Base-by-base conservation (phyloP, 1,140 invertebrate species). In the Heliconius hewitsoni region DNA sequence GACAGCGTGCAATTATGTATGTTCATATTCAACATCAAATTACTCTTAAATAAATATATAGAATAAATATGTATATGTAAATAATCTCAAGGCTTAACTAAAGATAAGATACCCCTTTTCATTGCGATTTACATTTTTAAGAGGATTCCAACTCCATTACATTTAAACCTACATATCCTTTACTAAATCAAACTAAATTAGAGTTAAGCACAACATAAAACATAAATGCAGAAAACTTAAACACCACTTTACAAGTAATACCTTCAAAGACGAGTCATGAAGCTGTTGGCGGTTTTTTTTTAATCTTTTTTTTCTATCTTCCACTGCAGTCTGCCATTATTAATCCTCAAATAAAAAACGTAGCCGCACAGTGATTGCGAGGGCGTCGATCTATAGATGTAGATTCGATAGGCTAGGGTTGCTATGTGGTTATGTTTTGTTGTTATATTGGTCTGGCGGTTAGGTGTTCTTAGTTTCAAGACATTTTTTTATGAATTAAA, bases 341-440 rank as follows among this genome's bases (percentile, higher is more conserved):
- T 70, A 76, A 76, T 76, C 74, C 23, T 19, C 60, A 46, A 42
- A 76, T 76, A 76, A 76, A 75, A 76, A 76, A 50, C 57, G 39
- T 27, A 4, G 57, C 34, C 60, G 57, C 60, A 27, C 57, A 37
- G 60, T 76, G 66, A 76, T 76, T 76, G 74, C 39, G 74, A 70
- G 74, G 74, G 74, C 74, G 60, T 70, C 74, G 74, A 76, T 76
- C 74, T 76, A 76, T 76, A 60, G 74, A 66, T 75, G 23, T 23
- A 37, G 74, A 70, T 66, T 76, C 27, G 70, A 76, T 76, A 60
- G 73, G 18, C 73, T 74, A 74, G 73, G 73, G 73, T 60, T 60
- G 18, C 74, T 39, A 57, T 34, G 1, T 30, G 13, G 5, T 16
- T 66, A 37, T 37, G 23, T 66, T 60, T 27, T 60, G 8, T 23